Base-by-base conservation (phyloP, 2,888 invertebrate species). In the Chymomyza amoena region DNA sequence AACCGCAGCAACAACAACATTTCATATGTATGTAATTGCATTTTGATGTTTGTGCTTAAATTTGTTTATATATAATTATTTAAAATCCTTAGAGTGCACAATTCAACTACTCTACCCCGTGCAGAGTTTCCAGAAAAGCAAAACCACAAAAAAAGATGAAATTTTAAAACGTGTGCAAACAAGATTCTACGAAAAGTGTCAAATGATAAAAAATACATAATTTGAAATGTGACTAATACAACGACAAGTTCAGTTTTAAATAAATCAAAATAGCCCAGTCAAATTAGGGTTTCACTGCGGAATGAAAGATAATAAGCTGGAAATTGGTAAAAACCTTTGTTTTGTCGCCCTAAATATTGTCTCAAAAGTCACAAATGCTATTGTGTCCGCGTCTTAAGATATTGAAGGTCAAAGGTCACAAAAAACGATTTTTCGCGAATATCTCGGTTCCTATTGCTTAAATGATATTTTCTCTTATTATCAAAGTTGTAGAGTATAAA, bases 181-280 rank as follows among this genome's bases (percentile, higher is more conserved):
- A 25, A 51, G n/a, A 51, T 51, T 51, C 20, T 18, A 54, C 7
- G 7, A 54, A 32, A 51, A 45, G 39, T 45, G 39, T 45, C 13
- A 45, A 45, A 45, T 13, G 4, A 45, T 6, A 45, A 3, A 45
- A 39, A 45, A 51, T 51, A 51, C 73, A 78, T 72, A 75, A 73
- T 83, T 86, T 79, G 82, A 82, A 86, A 82, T 82, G 82, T 82
- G 82, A 82, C 86, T 81, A 76, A 81, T 74, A 68, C 72, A 77
- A 74, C 66, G 52, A 52, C 61, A 68, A 82, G 80, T 61, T 75
- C 72, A 69, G 52, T 68, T 73, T 13, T 10, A 54, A 62, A 52
- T 5, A 71, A 68, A 25, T n/a, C n/a, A 52, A 69, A 77, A n/a
- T n/a, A n/a, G n/a, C n/a, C n/a, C n/a, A n/a, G n/a, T n/a, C n/a